A percentile compares a stretch with the other conserved stretches of the same genome.
Evolutionary conservation across 2,888 invertebrate species (phyloP).

Genomic region (Brenthis hecate): DNA sequence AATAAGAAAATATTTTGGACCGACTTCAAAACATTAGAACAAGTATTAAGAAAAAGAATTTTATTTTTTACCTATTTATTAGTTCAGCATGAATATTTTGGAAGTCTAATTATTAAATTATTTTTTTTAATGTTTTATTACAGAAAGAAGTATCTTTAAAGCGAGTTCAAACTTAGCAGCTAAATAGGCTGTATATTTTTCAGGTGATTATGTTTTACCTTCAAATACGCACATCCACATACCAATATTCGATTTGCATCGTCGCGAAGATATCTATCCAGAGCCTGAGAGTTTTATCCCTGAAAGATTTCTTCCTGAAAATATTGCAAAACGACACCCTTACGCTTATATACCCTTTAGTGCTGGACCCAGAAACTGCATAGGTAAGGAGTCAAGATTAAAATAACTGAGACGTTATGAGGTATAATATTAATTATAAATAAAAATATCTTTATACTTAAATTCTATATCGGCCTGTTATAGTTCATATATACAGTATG

Average conservation of each 20-base stretch:
- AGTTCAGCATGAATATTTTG: too few species aligned
- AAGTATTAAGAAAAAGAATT: too few species aligned
- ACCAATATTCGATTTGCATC: constrained; percentile 83
- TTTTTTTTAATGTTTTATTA: too few species aligned
- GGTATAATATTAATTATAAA: too few species aligned
- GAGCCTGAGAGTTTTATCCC: constrained; percentile 86
- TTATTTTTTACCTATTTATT: too few species aligned
- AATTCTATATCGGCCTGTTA: background rate
- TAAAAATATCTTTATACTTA: background rate
- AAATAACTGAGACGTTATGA: too few species aligned
- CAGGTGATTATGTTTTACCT: constrained; percentile 75
- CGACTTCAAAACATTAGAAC: too few species aligned
- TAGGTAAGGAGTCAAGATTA: constrained; percentile 15
- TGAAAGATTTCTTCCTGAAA: constrained; percentile 85
- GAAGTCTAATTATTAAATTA: too few species aligned
- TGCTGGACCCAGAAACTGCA: constrained; percentile 83
- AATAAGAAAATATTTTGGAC: too few species aligned
- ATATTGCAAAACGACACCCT: constrained; percentile 76
- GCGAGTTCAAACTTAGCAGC: too few species aligned
- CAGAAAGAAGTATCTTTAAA: too few species aligned
- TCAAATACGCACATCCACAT: constrained; percentile 68
- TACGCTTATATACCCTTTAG: constrained; percentile 86
- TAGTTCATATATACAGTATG: too few species aligned
- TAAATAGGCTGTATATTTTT: constrained; percentile 45
- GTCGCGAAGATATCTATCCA: constrained; percentile 83